These are phyloP conservation scores for Hirtodrosophila alboralis DNA, from an alignment of 2,888 invertebrate genomes.

Conservation along the genomic window DNA sequence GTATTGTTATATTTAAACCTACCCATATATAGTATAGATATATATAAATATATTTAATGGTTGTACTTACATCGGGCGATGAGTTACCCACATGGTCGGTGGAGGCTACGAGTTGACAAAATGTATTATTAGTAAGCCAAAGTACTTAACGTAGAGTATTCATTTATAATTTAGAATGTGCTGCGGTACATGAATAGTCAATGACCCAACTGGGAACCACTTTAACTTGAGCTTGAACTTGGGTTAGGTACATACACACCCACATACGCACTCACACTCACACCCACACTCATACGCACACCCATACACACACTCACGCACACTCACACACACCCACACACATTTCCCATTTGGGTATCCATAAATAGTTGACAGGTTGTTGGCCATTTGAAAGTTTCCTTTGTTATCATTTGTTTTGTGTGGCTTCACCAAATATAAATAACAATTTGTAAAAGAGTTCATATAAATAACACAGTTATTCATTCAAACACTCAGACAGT, in stretches of 20 bases:
- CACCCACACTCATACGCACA: slow-evolving; percentile 4
- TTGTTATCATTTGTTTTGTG: slow-evolving; percentile 56
- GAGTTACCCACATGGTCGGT: slow-evolving; percentile 79
- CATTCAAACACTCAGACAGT: slow-evolving; percentile 14
- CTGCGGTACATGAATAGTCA: slow-evolving; percentile 56
- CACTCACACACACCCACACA: neutral
- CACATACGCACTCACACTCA: slow-evolving; percentile 2
- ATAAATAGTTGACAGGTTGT: slow-evolving; percentile 65
- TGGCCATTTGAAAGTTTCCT: slow-evolving; percentile 58
- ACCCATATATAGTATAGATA: no score
- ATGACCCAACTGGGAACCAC: slow-evolving; percentile 53
- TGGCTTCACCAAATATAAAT: slow-evolving; percentile 42
- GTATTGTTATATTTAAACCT: no score
- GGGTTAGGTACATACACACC: slow-evolving; percentile 11
- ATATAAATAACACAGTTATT: slow-evolving; percentile 8
- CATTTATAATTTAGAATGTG: slow-evolving; percentile 61
- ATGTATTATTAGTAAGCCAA: slow-evolving; percentile 62
- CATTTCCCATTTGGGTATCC: slow-evolving; percentile 8
- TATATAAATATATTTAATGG: slow-evolving; percentile 15
- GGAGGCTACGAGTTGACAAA: slow-evolving; percentile 60
- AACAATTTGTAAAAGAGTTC: slow-evolving; percentile 34
- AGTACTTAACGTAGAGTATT: slow-evolving; percentile 22
- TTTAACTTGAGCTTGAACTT: slow-evolving; percentile 65
- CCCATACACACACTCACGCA: slow-evolving; percentile 10
- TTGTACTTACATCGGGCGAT: slow-evolving; percentile 79